Evolutionary conservation across 2,113 vertebrate genomes (phyloP).

Genomic region (Thryonomys swinderianus): DNA sequence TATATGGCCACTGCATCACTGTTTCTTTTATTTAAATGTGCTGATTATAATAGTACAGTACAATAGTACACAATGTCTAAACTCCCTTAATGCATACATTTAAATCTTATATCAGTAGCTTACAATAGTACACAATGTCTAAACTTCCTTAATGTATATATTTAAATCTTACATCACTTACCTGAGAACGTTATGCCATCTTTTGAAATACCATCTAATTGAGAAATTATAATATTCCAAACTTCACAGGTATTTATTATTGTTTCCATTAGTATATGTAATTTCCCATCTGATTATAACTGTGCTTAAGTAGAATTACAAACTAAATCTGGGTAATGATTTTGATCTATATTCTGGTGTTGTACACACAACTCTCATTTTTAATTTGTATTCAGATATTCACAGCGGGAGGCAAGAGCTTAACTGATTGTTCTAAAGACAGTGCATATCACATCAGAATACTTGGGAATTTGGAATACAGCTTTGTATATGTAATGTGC

Average conservation of each 20-base stretch:
- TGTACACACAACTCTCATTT: constrained; percentile 16
- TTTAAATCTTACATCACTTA: constrained; percentile 1
- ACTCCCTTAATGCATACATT: background rate
- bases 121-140: background rate
- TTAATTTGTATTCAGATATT: constrained; percentile 76
- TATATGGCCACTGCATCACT: background rate
- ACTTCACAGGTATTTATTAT: constrained; percentile 1
- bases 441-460: constrained; percentile 58
- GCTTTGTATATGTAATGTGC: constrained; percentile 31
- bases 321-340: constrained; percentile 30
- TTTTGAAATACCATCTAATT: constrained; percentile 23
- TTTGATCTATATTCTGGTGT: constrained; percentile 77
- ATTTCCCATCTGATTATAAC: constrained; percentile 17
- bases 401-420: constrained; percentile 60
- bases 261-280: constrained; percentile 31
- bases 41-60: too few relatives aligned
- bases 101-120: background rate
- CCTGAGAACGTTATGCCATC: background rate
- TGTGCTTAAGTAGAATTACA: constrained; percentile 24
- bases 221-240: constrained; percentile 26
- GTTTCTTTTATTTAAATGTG: background rate
- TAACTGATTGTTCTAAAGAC: constrained; percentile 77
- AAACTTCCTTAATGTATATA: background rate
- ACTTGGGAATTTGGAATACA: constrained; percentile 63
- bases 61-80: background rate